phyloP scores from a whole-genome alignment of 2,888 invertebrate species.

The Meiosimyza platycephala region DNA sequence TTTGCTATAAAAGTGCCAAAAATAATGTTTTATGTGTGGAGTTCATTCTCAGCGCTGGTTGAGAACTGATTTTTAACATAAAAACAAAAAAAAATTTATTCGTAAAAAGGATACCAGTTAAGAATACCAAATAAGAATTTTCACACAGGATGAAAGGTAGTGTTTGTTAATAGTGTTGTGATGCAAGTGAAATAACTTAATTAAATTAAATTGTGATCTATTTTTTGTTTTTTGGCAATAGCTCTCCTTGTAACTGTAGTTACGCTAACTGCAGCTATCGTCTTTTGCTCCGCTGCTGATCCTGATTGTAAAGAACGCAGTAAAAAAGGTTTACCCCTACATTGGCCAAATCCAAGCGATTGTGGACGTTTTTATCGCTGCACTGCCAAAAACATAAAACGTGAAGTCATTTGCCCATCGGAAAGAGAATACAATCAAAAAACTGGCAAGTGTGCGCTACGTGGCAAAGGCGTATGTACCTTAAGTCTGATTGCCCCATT shows the following conservation, averaged over 20 bases:
- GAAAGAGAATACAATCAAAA: slow-evolving; percentile 55
- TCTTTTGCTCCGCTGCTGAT: slow-evolving; percentile 53
- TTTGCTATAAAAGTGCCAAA: slow-evolving; percentile 19
- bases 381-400: slow-evolving; percentile 50
- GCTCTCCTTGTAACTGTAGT: slow-evolving; percentile 58
- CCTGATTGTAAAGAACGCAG: slow-evolving; percentile 58
- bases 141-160: slow-evolving; percentile 18
- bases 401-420: slow-evolving; percentile 52
- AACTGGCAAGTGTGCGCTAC: slow-evolving; percentile 52
- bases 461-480: slow-evolving; percentile 51
- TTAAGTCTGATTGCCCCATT: slow-evolving; percentile 49
- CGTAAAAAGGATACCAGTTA: neutral
- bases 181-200: neutral
- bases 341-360: slow-evolving; percentile 57
- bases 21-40: neutral
- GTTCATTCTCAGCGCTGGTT: slow-evolving; percentile 25
- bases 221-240: slow-evolving; percentile 32
- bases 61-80: slow-evolving; percentile 22
- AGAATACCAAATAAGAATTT: neutral
- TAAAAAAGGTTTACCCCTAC: slow-evolving; percentile 49
- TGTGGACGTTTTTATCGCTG: slow-evolving; percentile 59
- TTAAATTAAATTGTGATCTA: neutral
- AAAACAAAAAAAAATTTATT: neutral
- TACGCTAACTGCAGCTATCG: slow-evolving; percentile 50
- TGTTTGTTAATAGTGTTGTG: neutral